Percentiles rank a stretch among this genome's conserved stretches.
Conservation (phyloP, 2,888 invertebrate species). For the Eristalis arbustorum region DNA sequence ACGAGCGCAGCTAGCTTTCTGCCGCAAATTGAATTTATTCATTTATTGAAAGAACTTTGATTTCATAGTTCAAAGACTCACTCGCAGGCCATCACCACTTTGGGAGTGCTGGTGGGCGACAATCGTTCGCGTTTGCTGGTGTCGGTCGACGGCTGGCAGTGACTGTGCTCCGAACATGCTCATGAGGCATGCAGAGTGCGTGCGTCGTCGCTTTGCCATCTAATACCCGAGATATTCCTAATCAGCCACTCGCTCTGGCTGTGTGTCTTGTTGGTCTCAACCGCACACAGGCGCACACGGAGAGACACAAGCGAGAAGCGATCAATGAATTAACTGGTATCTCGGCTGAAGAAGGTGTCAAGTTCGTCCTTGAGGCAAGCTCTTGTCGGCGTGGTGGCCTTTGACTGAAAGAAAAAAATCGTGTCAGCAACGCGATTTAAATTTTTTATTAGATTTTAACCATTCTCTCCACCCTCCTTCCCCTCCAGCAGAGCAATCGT, state of each 20-base stretch:
- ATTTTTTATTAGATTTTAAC: slow-evolving; percentile 16
- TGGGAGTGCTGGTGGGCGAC: no score
- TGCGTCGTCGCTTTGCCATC: not conserved
- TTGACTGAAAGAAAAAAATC: slow-evolving; percentile 21
- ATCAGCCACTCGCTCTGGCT: not conserved
- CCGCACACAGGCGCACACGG: not conserved
- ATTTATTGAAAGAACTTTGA: slow-evolving; percentile 17
- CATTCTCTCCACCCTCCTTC: not conserved
- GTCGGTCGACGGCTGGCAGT: not conserved
- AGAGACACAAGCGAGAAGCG: not conserved
- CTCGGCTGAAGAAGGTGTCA: slow-evolving; percentile 36
- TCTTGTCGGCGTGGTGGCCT: slow-evolving; percentile 36
- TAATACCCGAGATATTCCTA: slow-evolving; percentile 4
- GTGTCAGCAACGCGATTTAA: slow-evolving; percentile 41
- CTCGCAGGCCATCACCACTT: no score
- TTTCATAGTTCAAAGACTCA: slow-evolving; percentile 27
- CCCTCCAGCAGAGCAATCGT: not conserved
- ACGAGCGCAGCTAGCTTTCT: not conserved
- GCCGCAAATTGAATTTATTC: slow-evolving; percentile 9
- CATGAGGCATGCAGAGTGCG: slow-evolving; percentile 25
- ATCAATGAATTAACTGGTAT: slow-evolving; percentile 7
- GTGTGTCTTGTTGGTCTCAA: not conserved
- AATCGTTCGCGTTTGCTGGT: no score
- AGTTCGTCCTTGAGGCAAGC: slow-evolving; percentile 46
- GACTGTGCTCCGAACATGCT: not conserved